phyloP scores from a whole-genome alignment of 1,140 invertebrate genomes.

The Macrobrachium rosenbergii region DNA sequence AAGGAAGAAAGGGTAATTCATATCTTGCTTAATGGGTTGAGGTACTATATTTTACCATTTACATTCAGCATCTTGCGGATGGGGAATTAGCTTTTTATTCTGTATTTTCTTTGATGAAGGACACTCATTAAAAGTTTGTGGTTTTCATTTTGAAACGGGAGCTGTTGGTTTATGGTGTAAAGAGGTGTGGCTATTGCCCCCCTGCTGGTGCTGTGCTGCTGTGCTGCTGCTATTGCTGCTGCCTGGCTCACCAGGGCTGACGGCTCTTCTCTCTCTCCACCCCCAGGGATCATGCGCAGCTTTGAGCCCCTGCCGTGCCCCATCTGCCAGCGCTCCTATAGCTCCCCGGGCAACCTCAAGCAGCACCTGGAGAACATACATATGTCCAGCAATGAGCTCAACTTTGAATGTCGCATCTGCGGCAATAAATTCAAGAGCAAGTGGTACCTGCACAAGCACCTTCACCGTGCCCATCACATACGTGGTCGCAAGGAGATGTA shows the following conservation, averaged over 20 bases:
- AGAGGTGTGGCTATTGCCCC: constrained; percentile 37
- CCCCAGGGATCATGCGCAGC: constrained; percentile 66
- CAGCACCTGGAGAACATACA: constrained; percentile 66
- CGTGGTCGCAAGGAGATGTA: constrained; percentile 65
- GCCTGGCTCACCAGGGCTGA: constrained; percentile 64
- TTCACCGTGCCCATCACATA: constrained; percentile 66
- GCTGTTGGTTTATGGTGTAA: constrained; percentile 59
- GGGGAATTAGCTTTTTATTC: too few species aligned
- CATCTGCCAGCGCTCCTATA: constrained; percentile 67
- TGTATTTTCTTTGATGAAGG: too few species aligned
- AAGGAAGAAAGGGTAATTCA: too few species aligned
- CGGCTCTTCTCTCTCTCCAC: constrained; percentile 66
- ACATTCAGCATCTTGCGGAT: too few species aligned
- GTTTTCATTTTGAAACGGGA: constrained; percentile 8
- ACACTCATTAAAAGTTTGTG: neutral
- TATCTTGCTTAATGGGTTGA: too few species aligned
- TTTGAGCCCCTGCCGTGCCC: constrained; percentile 67
- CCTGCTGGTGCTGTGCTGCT: constrained; percentile 42
- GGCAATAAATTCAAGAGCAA: constrained; percentile 67
- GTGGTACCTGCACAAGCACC: constrained; percentile 66
- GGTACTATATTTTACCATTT: too few species aligned
- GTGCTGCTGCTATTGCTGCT: constrained; percentile 61
- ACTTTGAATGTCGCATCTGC: constrained; percentile 66
- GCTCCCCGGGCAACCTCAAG: constrained; percentile 66
- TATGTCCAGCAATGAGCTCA: constrained; percentile 66